phyloP scores from a whole-genome alignment of 2,797 vertebrate species.

The Taenioides sp. region DNA sequence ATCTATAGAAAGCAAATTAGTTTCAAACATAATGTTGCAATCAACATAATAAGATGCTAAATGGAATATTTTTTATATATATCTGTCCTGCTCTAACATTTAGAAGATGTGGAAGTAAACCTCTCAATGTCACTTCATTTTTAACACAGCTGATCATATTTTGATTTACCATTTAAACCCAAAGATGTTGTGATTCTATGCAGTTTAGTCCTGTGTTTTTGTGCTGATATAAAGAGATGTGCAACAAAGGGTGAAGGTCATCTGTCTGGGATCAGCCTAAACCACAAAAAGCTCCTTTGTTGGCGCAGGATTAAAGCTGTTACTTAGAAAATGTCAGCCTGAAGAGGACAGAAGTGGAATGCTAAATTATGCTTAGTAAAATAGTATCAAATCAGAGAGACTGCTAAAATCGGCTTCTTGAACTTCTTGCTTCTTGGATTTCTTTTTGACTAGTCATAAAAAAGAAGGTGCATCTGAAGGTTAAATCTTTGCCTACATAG shows the following conservation, averaged over 20 bases:
- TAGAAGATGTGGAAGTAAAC: neutral
- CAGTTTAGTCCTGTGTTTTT: neutral
- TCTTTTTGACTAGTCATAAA: neutral
- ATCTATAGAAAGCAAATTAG: neutral
- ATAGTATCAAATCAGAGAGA: neutral
- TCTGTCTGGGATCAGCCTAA: constrained; percentile 1
- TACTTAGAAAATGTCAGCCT: neutral
- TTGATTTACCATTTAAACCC: neutral
- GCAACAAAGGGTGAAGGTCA: neutral
- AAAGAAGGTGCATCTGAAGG: neutral
- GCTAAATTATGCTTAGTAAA: neutral
- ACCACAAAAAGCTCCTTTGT: constrained; percentile 21
- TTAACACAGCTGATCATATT: neutral
- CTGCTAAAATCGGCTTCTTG: neutral
- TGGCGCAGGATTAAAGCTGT: constrained; percentile 3
- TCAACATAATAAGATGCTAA: neutral
- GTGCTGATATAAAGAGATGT: neutral
- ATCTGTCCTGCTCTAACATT: neutral
- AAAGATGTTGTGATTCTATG: neutral
- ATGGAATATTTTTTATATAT: neutral
- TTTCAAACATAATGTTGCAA: neutral
- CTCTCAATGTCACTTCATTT: neutral
- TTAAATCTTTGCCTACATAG: neutral
- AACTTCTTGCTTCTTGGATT: no score
- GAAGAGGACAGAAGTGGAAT: neutral